phyloP scores from a whole-genome alignment of 1,140 invertebrate species.

The Lerema accius region DNA sequence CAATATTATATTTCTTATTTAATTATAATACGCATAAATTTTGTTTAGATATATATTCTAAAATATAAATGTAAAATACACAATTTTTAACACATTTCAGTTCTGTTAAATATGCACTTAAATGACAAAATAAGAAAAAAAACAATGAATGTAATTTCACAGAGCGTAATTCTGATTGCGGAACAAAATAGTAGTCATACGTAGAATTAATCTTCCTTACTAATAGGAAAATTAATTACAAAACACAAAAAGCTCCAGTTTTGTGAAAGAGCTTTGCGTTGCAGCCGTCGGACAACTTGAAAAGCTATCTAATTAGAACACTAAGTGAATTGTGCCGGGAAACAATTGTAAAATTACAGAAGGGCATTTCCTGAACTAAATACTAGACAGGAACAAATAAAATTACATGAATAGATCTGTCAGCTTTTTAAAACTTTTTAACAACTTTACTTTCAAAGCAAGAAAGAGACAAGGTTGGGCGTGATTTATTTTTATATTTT shows the following conservation, averaged over 20 bases:
- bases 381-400: background rate
- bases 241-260: conserved; percentile 30
- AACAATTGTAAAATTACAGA: conserved; percentile 53
- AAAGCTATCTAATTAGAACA: conserved; percentile 55
- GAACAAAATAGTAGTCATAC: background rate
- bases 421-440: too few species aligned
- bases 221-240: conserved; percentile 28
- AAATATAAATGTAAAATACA: too few species aligned
- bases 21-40: background rate
- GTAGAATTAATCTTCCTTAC: conserved; percentile 13
- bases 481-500: background rate
- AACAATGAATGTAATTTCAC: background rate
- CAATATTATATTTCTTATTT: background rate
- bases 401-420: conserved; percentile 8
- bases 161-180: background rate
- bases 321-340: conserved; percentile 52
- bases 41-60: background rate
- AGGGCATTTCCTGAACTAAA: conserved; percentile 40
- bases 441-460: too few species aligned
- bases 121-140: background rate
- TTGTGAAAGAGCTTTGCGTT: conserved; percentile 29
- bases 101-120: too few species aligned
- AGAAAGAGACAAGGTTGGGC: background rate
- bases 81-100: too few species aligned
- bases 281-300: conserved; percentile 37